Conservation (phyloP, 2,113 vertebrate genomes). For the Thunnus maccoyii region DNA sequence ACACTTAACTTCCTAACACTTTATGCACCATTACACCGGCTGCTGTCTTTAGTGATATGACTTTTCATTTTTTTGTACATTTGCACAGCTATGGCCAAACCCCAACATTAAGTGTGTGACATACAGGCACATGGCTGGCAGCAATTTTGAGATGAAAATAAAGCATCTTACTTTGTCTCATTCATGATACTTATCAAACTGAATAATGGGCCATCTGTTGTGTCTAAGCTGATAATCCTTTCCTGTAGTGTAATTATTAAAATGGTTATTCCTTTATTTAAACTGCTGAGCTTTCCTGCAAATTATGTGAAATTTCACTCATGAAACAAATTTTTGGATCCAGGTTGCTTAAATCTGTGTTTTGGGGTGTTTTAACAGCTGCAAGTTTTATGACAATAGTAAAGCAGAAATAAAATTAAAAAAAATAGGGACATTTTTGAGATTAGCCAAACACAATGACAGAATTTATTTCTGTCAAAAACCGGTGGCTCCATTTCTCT, state of each 20-base stretch:
- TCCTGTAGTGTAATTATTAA: slow-evolving; percentile 12
- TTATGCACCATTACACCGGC: background rate
- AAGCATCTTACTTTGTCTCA: background rate
- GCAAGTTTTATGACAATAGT: background rate
- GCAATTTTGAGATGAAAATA: slow-evolving; percentile 20
- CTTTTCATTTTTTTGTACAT: slow-evolving; percentile 9
- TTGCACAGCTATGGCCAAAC: slow-evolving; percentile 13
- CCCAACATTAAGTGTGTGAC: background rate
- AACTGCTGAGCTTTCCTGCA: background rate
- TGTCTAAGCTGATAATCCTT: background rate
- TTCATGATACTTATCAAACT: slow-evolving; percentile 21
- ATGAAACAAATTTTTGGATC: background rate
- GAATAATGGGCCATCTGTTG: slow-evolving; percentile 20
- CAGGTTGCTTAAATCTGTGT: too few relatives aligned
- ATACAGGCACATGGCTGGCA: slow-evolving; percentile 1
- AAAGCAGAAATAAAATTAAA: background rate
- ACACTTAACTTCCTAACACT: background rate
- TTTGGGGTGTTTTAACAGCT: background rate
- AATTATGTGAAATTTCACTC: background rate
- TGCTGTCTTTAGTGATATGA: background rate
- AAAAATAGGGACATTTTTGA: too few relatives aligned
- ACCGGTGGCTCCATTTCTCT: background rate
- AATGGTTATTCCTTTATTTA: background rate
- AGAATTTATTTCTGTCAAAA: background rate
- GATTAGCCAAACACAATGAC: background rate